Evolutionary conservation across 1,140 invertebrate species (phyloP).

Genomic region (Hyphantria cunea): DNA sequence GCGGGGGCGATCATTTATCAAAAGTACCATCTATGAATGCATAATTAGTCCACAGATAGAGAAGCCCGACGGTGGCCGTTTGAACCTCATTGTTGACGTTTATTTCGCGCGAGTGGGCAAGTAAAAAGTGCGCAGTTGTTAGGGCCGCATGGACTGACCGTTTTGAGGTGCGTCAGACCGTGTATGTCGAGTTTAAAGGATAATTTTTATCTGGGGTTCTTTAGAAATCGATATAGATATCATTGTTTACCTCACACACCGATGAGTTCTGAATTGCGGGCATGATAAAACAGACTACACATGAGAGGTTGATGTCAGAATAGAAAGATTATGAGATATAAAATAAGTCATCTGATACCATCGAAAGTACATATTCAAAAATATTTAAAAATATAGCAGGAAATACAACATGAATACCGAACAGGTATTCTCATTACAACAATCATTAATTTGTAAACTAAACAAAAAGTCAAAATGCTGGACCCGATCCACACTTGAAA

Average conservation of each 20-base stretch:
- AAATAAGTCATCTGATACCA: too few species aligned
- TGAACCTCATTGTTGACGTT: slow-evolving; percentile 55
- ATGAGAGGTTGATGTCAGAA: background rate
- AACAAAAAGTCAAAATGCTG: slow-evolving; percentile 64
- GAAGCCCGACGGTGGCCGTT: slow-evolving; percentile 34
- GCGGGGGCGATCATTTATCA: slow-evolving; percentile 66
- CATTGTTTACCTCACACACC: slow-evolving; percentile 13
- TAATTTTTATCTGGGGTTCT: slow-evolving; percentile 61
- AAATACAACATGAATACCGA: slow-evolving; percentile 36
- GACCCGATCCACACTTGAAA: slow-evolving; percentile 69
- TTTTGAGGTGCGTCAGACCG: slow-evolving; percentile 62
- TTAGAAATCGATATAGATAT: slow-evolving; percentile 43
- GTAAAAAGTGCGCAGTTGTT: slow-evolving; percentile 61
- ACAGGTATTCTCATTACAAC: slow-evolving; percentile 52
- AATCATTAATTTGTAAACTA: slow-evolving; percentile 72
- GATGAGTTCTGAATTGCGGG: background rate
- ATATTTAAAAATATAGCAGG: background rate
- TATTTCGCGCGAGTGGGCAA: slow-evolving; percentile 59
- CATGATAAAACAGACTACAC: background rate
- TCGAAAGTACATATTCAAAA: too few species aligned
- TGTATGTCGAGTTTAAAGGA: slow-evolving; percentile 60
- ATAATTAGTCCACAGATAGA: slow-evolving; percentile 58
- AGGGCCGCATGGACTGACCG: slow-evolving; percentile 53
- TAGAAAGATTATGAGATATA: background rate
- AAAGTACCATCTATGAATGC: slow-evolving; percentile 65